Conservation (phyloP, 2,888 invertebrate species). For the Escarpia spicata region DNA sequence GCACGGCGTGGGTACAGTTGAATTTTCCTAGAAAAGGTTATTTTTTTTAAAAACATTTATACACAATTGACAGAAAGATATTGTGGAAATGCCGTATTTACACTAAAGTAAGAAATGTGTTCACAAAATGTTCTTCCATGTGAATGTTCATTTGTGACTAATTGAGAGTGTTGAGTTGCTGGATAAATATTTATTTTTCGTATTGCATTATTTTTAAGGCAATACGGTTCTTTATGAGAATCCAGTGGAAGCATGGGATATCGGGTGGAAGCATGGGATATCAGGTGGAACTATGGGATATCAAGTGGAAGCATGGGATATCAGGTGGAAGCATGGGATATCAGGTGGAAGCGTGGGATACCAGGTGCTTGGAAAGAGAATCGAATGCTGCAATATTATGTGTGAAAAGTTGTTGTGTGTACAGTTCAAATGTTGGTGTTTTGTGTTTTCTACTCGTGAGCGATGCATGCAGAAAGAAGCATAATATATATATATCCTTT, state of each 20-base stretch:
- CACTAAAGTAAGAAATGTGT: not conserved
- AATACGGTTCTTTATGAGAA: not conserved
- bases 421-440: not conserved
- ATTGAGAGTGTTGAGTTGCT: not conserved
- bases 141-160: not conserved
- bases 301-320: too few species aligned
- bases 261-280: not conserved
- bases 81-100: not conserved
- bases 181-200: not conserved
- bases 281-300: too few species aligned
- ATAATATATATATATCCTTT: not conserved
- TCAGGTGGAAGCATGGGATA: too few species aligned
- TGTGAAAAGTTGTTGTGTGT: not conserved
- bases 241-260: not conserved
- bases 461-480: not conserved
- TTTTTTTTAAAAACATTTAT: not conserved
- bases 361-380: not conserved
- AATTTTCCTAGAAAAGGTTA: not conserved
- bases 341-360: not conserved
- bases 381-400: constrained; percentile 6
- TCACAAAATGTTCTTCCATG: not conserved
- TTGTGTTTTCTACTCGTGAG: not conserved
- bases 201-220: not conserved
- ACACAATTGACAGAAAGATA: not conserved
- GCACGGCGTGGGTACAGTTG: not conserved